Evolutionary conservation across 2,113 vertebrate species (phyloP).

Genomic region (Oreochromis aureus): DNA sequence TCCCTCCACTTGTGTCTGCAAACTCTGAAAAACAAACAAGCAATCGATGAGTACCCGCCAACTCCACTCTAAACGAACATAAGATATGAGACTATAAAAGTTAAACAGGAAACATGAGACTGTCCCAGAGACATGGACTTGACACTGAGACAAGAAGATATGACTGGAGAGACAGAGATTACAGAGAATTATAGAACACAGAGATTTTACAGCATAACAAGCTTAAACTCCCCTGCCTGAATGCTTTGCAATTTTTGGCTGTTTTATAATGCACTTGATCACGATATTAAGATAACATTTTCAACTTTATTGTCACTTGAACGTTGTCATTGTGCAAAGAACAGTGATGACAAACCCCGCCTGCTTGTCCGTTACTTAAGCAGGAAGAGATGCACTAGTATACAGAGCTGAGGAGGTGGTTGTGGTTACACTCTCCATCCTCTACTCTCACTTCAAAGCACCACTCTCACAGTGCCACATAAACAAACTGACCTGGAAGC

Average conservation of each 20-base stretch:
- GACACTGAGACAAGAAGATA: background rate
- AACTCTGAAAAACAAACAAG: background rate
- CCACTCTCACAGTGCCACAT: background rate
- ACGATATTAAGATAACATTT: background rate
- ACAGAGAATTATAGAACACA: background rate
- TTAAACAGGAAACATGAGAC: background rate
- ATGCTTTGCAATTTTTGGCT: background rate
- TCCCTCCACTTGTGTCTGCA: fast-evolving
- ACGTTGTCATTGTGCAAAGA: background rate
- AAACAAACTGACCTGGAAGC: background rate
- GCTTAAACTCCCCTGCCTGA: background rate
- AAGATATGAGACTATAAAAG: fast-evolving
- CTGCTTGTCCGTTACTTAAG: background rate
- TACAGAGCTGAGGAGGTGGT: background rate
- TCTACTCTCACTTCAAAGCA: background rate
- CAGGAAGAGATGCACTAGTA: background rate
- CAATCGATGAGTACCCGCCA: background rate
- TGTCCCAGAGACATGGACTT: background rate
- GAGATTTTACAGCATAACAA: background rate
- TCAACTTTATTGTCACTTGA: background rate
- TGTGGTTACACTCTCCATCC: background rate
- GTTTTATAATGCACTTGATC: fast-evolving
- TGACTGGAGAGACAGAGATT: background rate
- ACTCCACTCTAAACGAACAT: background rate
- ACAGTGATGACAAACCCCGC: background rate